Percentiles rank a stretch among this genome's conserved stretches.
These are phyloP conservation scores for Tringa solitaria DNA, from an alignment of 2,113 vertebrate genomes.

Conservation along the genomic window DNA sequence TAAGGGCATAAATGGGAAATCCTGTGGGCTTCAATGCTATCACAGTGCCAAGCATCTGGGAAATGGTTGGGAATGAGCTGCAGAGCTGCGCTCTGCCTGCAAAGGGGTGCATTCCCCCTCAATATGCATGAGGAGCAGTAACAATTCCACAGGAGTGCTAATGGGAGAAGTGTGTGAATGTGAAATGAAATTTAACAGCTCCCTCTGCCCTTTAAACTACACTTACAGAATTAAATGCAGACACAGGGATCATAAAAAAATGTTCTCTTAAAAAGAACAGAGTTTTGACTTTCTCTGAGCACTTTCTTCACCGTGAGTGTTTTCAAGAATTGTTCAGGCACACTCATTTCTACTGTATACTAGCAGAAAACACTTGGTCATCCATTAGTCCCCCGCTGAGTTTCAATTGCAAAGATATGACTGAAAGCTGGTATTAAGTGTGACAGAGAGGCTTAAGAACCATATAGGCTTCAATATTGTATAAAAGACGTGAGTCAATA, in stretches of 20 bases:
- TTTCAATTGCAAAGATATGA: constrained; percentile 20
- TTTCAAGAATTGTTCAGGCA: constrained; percentile 20
- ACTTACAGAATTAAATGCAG: constrained; percentile 29
- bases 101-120: neutral
- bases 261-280: neutral
- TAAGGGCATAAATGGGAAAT: neutral
- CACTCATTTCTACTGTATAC: neutral
- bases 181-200: constrained; percentile 44
- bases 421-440: constrained; percentile 33
- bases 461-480: neutral
- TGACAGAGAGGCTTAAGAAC: constrained; percentile 27
- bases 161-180: neutral
- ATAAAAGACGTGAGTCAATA: neutral
- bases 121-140: neutral
- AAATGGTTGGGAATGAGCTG: constrained; percentile 5
- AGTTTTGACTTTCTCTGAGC: neutral
- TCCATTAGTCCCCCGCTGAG: constrained; percentile 10
- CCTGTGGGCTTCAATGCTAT: neutral
- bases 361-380: constrained; percentile 25
- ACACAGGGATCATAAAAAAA: neutral
- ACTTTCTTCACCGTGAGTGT: neutral
- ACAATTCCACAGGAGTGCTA: neutral
- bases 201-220: constrained; percentile 44
- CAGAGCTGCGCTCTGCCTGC: neutral
- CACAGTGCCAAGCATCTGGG: neutral